Evolutionary conservation across 2,797 vertebrate species (phyloP), one percentile per base, ranked within the genome.

Genomic region (Tangara arthus): DNA sequence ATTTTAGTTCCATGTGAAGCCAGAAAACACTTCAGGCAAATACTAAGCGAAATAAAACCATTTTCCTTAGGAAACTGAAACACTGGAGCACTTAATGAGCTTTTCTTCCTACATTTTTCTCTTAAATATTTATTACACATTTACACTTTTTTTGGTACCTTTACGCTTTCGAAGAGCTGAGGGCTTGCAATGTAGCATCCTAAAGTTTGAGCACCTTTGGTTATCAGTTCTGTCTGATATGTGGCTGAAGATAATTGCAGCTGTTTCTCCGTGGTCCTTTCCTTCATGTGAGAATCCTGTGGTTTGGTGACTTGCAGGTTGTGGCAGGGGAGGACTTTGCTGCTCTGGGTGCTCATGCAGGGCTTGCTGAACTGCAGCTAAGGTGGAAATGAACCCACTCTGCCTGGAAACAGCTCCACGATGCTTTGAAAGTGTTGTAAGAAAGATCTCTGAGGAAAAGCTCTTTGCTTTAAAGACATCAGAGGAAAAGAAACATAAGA

Each of bases 41-140:
- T 8, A 15, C 4, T 19, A 8, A 21, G 71, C 11, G 9, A 39
- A 53, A 59, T 5, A 56, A 80, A 30, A 8, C 60, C 0, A 0
- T 24, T 83, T 91, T 83, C 30, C 22, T n/a, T 82, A n/a, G 57
- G 61, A 91, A 91, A 34, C 37, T 30, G 77, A 50, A 65, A 72
- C 70, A 55, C 4, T n/a, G 35, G 9, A 35, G 27, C 3, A 3
- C n/a, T 57, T 59, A 17, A 49, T 2, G 8, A 20, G 53, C 12
- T 60, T 73, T 41, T 56, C 57, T 69, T 64, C 37, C 23, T 35
- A 3, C 14, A 4, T 89, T 69, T 80, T 78, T 8, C 32, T 66
- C 20, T 79, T 56, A 79, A 57, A 37, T 46, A n/a, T 47, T 69
- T 66, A n/a, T 56, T 46, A 4, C 6, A 0, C 7, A n/a, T 57